These are phyloP conservation scores for Coecobrya sp. DNA, from an alignment of 2,888 invertebrate genomes.

Conservation along the genomic window DNA sequence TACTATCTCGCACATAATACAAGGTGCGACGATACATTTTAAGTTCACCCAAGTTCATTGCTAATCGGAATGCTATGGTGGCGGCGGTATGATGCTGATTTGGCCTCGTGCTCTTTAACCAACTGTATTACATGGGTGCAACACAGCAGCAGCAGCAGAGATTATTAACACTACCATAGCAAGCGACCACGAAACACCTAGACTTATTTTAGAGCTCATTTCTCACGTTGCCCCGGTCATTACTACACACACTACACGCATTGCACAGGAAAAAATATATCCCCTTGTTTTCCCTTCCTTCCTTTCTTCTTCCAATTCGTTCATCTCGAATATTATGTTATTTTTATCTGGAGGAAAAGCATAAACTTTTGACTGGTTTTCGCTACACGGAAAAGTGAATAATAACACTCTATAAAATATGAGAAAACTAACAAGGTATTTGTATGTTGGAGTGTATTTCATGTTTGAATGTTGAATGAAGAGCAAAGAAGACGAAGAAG, in stretches of 20 bases:
- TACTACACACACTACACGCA: constrained; percentile 1
- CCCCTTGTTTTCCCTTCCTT: neutral
- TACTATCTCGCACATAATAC: neutral
- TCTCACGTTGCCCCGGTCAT: neutral
- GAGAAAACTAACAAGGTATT: constrained; percentile 33
- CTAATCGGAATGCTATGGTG: constrained; percentile 3
- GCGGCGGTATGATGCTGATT: constrained; percentile 2
- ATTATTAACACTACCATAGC: neutral
- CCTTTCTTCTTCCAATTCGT: neutral
- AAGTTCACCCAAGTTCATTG: constrained; percentile 62
- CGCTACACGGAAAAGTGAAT: constrained; percentile 39
- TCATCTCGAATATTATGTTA: neutral
- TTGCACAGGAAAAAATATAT: neutral
- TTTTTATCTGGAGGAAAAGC: constrained; percentile 16
- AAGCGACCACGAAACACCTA: neutral
- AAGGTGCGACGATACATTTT: neutral
- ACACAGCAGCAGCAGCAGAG: neutral
- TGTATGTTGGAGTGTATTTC: constrained; percentile 14
- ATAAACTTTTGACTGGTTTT: constrained; percentile 16
- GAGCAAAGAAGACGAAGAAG: constrained; percentile 4
- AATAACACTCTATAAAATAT: constrained; percentile 40
- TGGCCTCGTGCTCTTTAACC: constrained; percentile 5
- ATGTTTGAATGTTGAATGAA: constrained; percentile 41
- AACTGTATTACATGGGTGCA: constrained; percentile 3
- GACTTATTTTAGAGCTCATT: neutral